Evolutionary conservation across 2,888 invertebrate genomes (phyloP), one percentile per base, ranked within the genome.

Genomic region (Drosophila eohydei): DNA sequence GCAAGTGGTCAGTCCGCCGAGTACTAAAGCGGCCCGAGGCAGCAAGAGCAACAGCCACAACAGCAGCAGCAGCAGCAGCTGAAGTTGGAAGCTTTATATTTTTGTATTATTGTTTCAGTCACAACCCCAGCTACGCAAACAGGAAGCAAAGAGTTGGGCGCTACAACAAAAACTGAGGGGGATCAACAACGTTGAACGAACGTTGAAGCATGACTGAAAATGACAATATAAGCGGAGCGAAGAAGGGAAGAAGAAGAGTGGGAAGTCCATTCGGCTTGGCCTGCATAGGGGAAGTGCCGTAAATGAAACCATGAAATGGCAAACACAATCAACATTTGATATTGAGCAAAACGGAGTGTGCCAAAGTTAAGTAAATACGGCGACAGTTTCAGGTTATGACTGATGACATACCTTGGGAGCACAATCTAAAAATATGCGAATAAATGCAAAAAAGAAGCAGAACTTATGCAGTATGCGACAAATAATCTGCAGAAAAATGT

Each of bases 291-390:
- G 43, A 46, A 57, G 54, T 38, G 48, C 56, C 62, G 74, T 79
- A 81, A 83, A 74, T 79, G 83, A 83, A 83, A 83, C 83, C 83
- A 83, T 83, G 79, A 83, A 83, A 81, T 83, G 79, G 78, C 76
- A 78, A 83, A 79, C 71, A 83, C 65, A 75, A 82, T 78, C 81
- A 81, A 78, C 81, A 81, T 73, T 79, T 79, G 73, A 79, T 79
- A 81, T 79, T 68, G 69, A 51, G 56, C 54, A 69, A 66, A 77
- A 60, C 63, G 71, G 78, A 68, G 70, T 76, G 70, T 72, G 73
- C 64, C 74, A 69, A 69, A 78, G 72, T 74, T 76, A 78, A 74
- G 74, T 68, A 83, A 82, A 80, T 80, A 82, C 54, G 50, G 62
- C 63, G 62, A 70, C 67, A 71, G 60, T 72, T 74, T 68, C 61